Conservation (phyloP, 2,113 vertebrate genomes). For the Chaetura pelagica region DNA sequence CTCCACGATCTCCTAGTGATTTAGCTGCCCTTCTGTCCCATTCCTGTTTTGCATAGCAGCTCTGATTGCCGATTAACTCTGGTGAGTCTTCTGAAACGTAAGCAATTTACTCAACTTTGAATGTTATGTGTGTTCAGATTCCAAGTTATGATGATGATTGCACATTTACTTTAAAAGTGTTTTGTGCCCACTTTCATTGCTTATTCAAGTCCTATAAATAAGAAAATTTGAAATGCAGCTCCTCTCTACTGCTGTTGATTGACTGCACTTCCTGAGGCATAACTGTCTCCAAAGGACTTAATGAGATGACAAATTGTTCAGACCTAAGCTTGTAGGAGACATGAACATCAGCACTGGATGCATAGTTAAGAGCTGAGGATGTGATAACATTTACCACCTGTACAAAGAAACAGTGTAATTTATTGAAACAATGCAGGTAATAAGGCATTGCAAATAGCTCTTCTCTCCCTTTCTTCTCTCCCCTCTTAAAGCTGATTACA, state of each 20-base stretch:
- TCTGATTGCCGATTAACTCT: slow-evolving; percentile 36
- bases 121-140: slow-evolving; percentile 32
- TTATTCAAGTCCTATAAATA: slow-evolving; percentile 64
- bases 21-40: neutral
- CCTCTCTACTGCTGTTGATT: slow-evolving; percentile 41
- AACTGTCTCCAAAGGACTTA: slow-evolving; percentile 19
- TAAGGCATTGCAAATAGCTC: neutral
- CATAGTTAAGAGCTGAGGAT: neutral
- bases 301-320: slow-evolving; percentile 4
- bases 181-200: slow-evolving; percentile 36
- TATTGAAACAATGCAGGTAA: slow-evolving; percentile 10
- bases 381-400: neutral
- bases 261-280: slow-evolving; percentile 40
- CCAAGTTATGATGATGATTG: slow-evolving; percentile 48
- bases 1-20: neutral
- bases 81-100: slow-evolving; percentile 14
- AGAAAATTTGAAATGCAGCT: slow-evolving; percentile 50
- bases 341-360: neutral
- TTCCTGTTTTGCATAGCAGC: slow-evolving; percentile 14
- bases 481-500: neutral
- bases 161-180: slow-evolving; percentile 45
- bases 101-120: slow-evolving; percentile 54
- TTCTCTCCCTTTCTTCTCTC: neutral
- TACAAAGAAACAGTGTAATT: slow-evolving; percentile 10
- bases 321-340: neutral